phyloP scores from a whole-genome alignment of 2,797 vertebrate genomes.

The Microctenopoma stevenorrisi region DNA sequence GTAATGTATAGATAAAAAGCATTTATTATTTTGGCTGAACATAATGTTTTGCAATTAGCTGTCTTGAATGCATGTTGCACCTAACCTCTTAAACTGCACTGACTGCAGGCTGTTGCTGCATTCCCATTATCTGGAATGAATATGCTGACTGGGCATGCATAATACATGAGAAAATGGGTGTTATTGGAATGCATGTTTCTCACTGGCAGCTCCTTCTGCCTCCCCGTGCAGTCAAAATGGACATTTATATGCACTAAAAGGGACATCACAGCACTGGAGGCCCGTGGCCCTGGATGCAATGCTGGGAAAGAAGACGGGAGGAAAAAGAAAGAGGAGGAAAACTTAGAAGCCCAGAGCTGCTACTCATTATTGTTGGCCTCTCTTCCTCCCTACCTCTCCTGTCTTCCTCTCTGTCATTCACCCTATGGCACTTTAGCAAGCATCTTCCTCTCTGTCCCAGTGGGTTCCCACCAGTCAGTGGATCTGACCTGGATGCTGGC shows the following conservation, averaged over 20 bases:
- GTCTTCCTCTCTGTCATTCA: slow-evolving; percentile 59
- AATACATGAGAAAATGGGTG: slow-evolving; percentile 73
- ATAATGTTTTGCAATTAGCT: slow-evolving; percentile 28
- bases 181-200: slow-evolving; percentile 57
- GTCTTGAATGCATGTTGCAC: slow-evolving; percentile 33
- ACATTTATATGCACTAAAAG: slow-evolving; percentile 67
- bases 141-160: slow-evolving; percentile 74
- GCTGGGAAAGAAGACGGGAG: neutral
- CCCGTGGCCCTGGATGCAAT: neutral
- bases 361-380: slow-evolving; percentile 65
- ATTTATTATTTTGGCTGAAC: slow-evolving; percentile 35
- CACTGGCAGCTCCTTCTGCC: slow-evolving; percentile 51
- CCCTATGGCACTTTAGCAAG: slow-evolving; percentile 56
- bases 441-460: slow-evolving; percentile 56
- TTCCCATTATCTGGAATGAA: slow-evolving; percentile 67
- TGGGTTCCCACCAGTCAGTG: slow-evolving; percentile 64
- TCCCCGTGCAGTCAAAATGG: slow-evolving; percentile 62
- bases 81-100: slow-evolving; percentile 47
- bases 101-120: slow-evolving; percentile 50
- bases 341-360: slow-evolving; percentile 52
- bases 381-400: slow-evolving; percentile 38
- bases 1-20: slow-evolving; percentile 23
- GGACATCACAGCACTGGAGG: slow-evolving; percentile 41
- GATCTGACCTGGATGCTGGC: slow-evolving; percentile 67
- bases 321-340: slow-evolving; percentile 32